Base-by-base conservation (phyloP, 2,888 invertebrate species). In the Alviniconcha strummeri region DNA sequence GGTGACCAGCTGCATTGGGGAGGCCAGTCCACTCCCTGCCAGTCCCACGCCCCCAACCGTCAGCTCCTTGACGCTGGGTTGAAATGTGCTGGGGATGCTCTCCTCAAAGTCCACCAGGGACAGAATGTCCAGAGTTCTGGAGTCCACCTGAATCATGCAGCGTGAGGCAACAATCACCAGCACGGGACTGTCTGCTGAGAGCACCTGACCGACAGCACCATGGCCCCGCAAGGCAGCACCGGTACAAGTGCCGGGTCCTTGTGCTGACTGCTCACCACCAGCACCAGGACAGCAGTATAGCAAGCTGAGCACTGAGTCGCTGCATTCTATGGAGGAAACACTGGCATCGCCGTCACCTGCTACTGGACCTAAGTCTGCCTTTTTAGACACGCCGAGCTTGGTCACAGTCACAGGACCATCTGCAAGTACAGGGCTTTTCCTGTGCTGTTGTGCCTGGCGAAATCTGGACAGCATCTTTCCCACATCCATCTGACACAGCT, bases 401-500 rank as follows among this genome's bases (percentile, higher is more conserved):
- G 75, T 83, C n/a, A 85, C 81, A 13, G 77, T 74, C 13, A 83
- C 78, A 7, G 83, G 71, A 1, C 83, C 85, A 8, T 78, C 80
- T 54, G 52, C 60, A 19, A 55, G 15, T 13, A 17, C 15, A 2
- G 64, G n/a, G 17, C 9, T 69, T n/a, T 80, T 52, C 19, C 55
- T 67, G 55, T 54, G 69, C 57, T 85, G 54, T 74, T 86, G 86
- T 9, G 81, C 82, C 55, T 87, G 86, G 52, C 86, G 83, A n/a
- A 87, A 83, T 84, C 88, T 89, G 52, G 74, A 81, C 55, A 90
- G 86, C 9, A 90, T 81, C 86, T 90, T 91, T 19, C 84, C 86
- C 4, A 91, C 87, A 88, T 92, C 91, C 72, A 91, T 56, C 72
- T 91, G 91, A 85, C 91, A 88, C 11, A 93, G 88, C 84, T 89